These are phyloP conservation scores for Gymnodraco acuticeps DNA, from an alignment of 2,797 vertebrate genomes.

Conservation along the genomic window DNA sequence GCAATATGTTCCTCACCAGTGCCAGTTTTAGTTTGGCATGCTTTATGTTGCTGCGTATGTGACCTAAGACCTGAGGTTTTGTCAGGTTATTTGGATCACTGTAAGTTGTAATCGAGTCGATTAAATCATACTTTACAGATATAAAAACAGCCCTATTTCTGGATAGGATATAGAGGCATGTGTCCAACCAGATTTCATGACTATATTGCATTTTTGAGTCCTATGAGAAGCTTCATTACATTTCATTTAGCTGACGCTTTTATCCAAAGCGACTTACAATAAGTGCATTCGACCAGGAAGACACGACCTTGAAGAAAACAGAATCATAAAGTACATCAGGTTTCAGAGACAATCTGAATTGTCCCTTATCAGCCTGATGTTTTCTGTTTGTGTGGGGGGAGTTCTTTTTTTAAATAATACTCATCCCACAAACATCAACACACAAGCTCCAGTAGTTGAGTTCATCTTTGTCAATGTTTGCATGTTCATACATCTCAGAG, in stretches of 20 bases:
- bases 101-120: neutral
- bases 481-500: neutral
- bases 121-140: neutral
- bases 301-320: no score
- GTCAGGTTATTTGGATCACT: neutral
- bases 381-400: neutral
- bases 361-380: neutral
- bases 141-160: neutral
- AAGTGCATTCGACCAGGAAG: no score
- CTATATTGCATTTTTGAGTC: neutral
- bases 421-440: neutral
- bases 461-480: neutral
- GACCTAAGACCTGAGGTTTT: constrained; percentile 1
- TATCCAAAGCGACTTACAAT: no score
- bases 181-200: no score
- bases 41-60: neutral
- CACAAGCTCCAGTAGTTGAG: neutral
- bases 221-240: neutral
- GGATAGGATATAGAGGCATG: neutral
- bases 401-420: neutral
- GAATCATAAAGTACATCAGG: no score
- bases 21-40: constrained; percentile 1
- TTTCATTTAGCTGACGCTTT: no score
- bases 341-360: neutral
- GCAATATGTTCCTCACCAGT: constrained; percentile 17